Evolutionary conservation across 2,797 vertebrate species (phyloP), one percentile per base, ranked within the genome.

Genomic region (Coregonus ussuriensis): DNA sequence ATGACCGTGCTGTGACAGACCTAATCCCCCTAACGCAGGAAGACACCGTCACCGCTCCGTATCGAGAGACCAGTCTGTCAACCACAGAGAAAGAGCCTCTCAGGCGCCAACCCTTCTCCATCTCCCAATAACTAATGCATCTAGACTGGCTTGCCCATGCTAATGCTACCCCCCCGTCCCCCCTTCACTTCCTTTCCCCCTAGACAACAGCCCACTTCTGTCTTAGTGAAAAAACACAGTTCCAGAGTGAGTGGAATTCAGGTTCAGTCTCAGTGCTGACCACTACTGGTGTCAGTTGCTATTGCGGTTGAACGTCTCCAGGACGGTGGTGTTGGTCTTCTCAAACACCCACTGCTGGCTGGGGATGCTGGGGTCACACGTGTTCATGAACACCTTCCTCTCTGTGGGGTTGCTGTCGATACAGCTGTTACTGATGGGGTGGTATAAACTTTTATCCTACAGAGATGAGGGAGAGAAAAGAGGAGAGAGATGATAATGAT

Each of bases 301-400:
- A 71, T 88, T 91, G 62, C 54, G 77, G 88, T 96, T 97, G 91
- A 99, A 98, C 75, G 89, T 93, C 81, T 97, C 96, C 89, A 99
- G 91, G 85, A 99, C 93, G 0, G 97, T 98, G 77, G 91, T 77
- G 84, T 99, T 99, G 91, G 93, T 97, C 37, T 93, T 95, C 92
- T 98, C 96, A 79, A 99, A 99, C 77, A 96, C 88, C 98, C 98
- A 99, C 88, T 94, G 96, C 93, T 99, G 98, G 54, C 93, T 95
- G 56, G 82, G 89, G 4, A 96, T 95, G 4, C 93, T 85, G 0
- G 97, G 88, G 86, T 96, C 92, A 78, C 98, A 99, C 16, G 89
- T 87, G 85, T 90, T 98, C 98, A 98, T 99, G 93, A 97, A 98
- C 87, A 99, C 86, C 14, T 94, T 93, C 74, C 93, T 95, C 87